Percentiles rank a stretch among this genome's conserved stretches.
Evolutionary conservation across 2,888 invertebrate species (phyloP).

Genomic region (Dynastes maya): DNA sequence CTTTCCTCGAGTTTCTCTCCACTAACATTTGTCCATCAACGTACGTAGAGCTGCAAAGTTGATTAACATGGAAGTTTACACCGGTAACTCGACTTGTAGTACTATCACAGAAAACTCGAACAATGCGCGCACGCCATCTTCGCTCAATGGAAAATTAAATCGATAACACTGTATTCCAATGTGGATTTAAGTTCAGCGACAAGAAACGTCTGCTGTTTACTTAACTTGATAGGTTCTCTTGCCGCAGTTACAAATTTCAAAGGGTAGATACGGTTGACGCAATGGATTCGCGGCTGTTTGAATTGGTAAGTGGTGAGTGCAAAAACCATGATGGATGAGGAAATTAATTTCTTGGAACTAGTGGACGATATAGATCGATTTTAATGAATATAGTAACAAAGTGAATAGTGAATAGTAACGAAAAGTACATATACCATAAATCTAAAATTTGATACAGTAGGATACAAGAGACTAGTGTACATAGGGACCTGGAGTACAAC

Average conservation of each 20-base stretch:
- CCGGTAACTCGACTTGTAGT: constrained; percentile 13
- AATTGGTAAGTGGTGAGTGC: constrained; percentile 10
- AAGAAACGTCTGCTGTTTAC: constrained; percentile 32
- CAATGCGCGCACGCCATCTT: background rate
- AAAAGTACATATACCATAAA: no score
- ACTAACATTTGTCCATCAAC: constrained; percentile 27
- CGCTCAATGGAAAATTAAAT: background rate
- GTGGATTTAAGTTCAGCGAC: constrained; percentile 19
- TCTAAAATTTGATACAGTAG: no score
- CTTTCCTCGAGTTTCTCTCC: constrained; percentile 4
- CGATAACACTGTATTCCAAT: constrained; percentile 23
- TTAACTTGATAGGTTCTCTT: constrained; percentile 37
- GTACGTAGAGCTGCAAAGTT: constrained; percentile 16
- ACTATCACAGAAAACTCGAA: background rate
- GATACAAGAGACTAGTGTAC: no score
- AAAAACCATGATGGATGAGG: no score
- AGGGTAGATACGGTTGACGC: background rate
- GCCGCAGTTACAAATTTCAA: constrained; percentile 13
- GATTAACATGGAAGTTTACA: constrained; percentile 20
- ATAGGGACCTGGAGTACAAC: no score
- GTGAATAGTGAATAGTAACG: no score
- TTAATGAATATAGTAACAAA: no score
- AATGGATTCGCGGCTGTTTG: background rate
- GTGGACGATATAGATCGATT: no score
- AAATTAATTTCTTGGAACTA: no score